These are phyloP conservation scores for Heliconius himera DNA, from an alignment of 1,140 invertebrate genomes.

Conservation along the genomic window DNA sequence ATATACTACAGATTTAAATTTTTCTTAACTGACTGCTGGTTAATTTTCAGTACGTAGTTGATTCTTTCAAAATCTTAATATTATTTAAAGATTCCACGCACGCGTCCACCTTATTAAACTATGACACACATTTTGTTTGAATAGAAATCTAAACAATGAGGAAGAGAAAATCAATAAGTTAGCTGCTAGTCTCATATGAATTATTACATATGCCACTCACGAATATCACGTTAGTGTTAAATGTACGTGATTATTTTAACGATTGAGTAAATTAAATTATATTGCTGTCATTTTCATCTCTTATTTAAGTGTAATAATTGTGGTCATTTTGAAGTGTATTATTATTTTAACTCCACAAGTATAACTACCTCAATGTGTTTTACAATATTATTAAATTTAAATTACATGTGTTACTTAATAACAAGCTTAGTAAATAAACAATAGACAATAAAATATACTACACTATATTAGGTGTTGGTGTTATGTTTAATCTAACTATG, in stretches of 20 bases:
- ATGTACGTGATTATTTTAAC: not conserved
- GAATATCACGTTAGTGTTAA: not conserved
- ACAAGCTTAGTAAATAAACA: no score
- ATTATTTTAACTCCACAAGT: not conserved
- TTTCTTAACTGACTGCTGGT: not conserved
- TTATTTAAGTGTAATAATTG: not conserved
- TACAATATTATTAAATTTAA: no score
- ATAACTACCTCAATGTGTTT: not conserved
- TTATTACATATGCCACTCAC: not conserved
- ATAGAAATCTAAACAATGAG: slow-evolving; percentile 13
- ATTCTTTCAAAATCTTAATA: not conserved
- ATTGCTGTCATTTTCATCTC: not conserved
- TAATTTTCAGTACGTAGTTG: no score
- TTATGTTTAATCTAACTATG: slow-evolving; percentile 16
- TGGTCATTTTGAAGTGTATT: not conserved
- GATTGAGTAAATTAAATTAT: not conserved
- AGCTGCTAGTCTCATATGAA: not conserved
- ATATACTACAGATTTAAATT: no score
- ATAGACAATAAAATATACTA: not conserved
- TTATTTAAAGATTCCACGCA: not conserved
- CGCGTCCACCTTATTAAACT: not conserved
- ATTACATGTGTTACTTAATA: no score
- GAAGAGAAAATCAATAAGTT: not conserved
- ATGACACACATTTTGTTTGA: slow-evolving; percentile 2
- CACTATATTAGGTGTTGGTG: not conserved